Evolutionary conservation across 2,888 invertebrate genomes (phyloP).

Genomic region (Brachypterus glaber): DNA sequence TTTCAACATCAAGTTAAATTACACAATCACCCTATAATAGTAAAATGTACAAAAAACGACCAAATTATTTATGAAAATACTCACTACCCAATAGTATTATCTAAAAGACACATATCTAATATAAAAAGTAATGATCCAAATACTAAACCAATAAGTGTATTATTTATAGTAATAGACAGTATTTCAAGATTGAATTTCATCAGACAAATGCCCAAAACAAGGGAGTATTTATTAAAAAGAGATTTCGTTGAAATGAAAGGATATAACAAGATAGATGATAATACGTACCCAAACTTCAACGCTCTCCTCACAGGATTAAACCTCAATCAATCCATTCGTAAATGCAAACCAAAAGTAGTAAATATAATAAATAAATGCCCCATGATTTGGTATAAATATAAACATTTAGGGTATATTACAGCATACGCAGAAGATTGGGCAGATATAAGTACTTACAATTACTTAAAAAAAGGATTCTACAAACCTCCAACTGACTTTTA

Average conservation of each 20-base stretch:
- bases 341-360: conserved; percentile 43
- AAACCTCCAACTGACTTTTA: conserved; percentile 75
- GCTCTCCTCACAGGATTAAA: conserved; percentile 64
- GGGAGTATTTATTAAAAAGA: conserved; percentile 52
- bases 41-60: conserved; percentile 40
- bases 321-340: conserved; percentile 19
- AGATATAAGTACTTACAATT: conserved; percentile 65
- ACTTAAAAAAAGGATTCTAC: conserved; percentile 61
- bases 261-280: conserved; percentile 67
- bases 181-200: conserved; percentile 71
- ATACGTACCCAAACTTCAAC: conserved; percentile 85
- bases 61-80: conserved; percentile 45
- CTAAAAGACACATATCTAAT: conserved; percentile 37
- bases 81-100: conserved; percentile 43
- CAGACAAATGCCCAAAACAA: conserved; percentile 65
- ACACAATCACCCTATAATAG: conserved; percentile 42
- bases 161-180: conserved; percentile 77
- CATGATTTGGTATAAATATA: conserved; percentile 70
- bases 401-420: conserved; percentile 61
- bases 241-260: conserved; percentile 34
- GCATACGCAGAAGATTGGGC: conserved; percentile 73
- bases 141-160: conserved; percentile 49
- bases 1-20: conserved; percentile 22
- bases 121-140: conserved; percentile 10
- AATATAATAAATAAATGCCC: conserved; percentile 60